phyloP scores from a whole-genome alignment of 2,888 invertebrate species.

The Sepioteuthis lessoniana region DNA sequence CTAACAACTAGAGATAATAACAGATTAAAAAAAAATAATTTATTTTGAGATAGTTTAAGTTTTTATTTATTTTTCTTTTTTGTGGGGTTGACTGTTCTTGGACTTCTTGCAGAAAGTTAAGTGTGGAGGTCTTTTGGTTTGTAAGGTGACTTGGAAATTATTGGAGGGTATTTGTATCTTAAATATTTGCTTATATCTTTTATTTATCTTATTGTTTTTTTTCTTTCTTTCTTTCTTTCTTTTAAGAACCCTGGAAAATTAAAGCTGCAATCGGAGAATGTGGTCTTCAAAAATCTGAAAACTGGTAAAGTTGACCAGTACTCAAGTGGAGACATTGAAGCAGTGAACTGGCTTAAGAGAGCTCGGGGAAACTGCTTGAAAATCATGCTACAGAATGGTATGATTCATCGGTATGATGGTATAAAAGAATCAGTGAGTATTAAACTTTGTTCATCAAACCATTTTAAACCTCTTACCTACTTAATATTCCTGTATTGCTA shows the following conservation, averaged over 20 bases:
- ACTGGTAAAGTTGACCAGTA: slow-evolving; percentile 97
- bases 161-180: too few relatives aligned
- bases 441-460: neutral
- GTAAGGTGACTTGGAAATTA: too few relatives aligned
- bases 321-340: slow-evolving; percentile 87
- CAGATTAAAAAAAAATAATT: too few relatives aligned
- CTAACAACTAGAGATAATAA: too few relatives aligned
- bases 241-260: slow-evolving; percentile 90
- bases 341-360: slow-evolving; percentile 92
- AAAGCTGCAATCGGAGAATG: slow-evolving; percentile 91
- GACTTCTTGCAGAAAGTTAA: too few relatives aligned
- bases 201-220: slow-evolving; percentile 50
- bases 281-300: slow-evolving; percentile 94
- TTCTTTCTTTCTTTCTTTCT: slow-evolving; percentile 62
- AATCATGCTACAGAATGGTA: slow-evolving; percentile 91
- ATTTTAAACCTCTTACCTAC: neutral
- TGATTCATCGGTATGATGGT: slow-evolving; percentile 91
- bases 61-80: too few relatives aligned
- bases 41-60: too few relatives aligned
- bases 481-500: too few relatives aligned
- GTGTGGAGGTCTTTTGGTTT: too few relatives aligned
- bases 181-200: too few relatives aligned
- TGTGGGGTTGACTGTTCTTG: too few relatives aligned
- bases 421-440: slow-evolving; percentile 88
- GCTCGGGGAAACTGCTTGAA: slow-evolving; percentile 92